These are phyloP conservation scores for Apis mellifera DNA, from an alignment of 1,140 invertebrate species.

Conservation along the genomic window DNA sequence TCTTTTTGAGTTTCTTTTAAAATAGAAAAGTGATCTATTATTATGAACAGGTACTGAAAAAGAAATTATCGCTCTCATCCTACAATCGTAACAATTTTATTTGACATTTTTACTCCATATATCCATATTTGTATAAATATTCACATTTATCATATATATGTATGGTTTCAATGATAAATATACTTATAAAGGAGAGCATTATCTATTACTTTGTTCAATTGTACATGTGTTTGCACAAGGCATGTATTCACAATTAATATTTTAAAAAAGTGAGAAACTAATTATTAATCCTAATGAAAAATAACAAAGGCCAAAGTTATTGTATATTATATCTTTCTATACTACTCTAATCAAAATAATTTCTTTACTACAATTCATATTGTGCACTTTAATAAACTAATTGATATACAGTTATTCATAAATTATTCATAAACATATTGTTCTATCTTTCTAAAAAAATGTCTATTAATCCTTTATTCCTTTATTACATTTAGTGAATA, in stretches of 20 bases:
- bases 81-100: slow-evolving; percentile 50
- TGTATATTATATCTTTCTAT: not conserved
- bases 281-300: not conserved
- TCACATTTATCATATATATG: slow-evolving; percentile 42
- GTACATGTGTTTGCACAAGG: slow-evolving; percentile 29
- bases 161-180: slow-evolving; percentile 37
- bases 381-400: slow-evolving; percentile 16
- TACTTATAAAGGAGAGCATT: slow-evolving; percentile 40
- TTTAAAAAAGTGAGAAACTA: slow-evolving; percentile 13
- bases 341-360: slow-evolving; percentile 21
- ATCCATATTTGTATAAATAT: slow-evolving; percentile 35
- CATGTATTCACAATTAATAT: slow-evolving; percentile 45
- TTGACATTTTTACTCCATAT: slow-evolving; percentile 42
- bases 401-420: slow-evolving; percentile 25
- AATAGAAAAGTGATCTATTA: not conserved
- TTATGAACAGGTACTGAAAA: not conserved
- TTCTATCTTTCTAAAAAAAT: slow-evolving; percentile 1
- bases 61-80: slow-evolving; percentile 22
- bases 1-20: too few relatives aligned
- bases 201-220: slow-evolving; percentile 26
- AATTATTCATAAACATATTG: slow-evolving; percentile 7
- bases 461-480: not conserved
- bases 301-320: slow-evolving; percentile 30
- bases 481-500: slow-evolving; percentile 42
- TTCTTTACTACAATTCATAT: slow-evolving; percentile 18